Conservation (phyloP, 2,888 invertebrate genomes). For the Masnerella sp. region DNA sequence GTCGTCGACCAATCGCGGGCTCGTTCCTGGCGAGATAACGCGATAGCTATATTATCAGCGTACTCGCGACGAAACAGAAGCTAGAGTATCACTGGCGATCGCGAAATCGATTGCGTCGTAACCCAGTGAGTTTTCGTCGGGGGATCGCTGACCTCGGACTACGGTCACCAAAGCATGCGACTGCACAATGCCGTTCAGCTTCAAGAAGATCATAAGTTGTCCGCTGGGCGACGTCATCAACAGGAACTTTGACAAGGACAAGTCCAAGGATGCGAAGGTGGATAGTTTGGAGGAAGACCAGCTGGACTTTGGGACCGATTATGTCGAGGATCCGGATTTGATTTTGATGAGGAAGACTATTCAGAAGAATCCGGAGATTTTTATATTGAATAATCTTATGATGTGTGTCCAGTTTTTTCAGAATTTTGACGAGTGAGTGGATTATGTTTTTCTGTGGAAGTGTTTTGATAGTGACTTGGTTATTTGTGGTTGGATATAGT, state of each 20-base stretch:
- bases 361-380: constrained; percentile 82
- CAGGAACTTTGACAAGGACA: too few relatives aligned
- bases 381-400: constrained; percentile 87
- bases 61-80: constrained; percentile 50
- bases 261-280: too few relatives aligned
- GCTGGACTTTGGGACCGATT: neutral
- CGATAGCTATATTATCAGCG: constrained; percentile 69
- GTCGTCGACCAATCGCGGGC: constrained; percentile 65
- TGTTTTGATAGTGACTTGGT: constrained; percentile 1
- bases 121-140: constrained; percentile 5
- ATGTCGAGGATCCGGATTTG: constrained; percentile 20
- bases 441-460: too few relatives aligned
- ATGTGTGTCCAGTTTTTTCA: constrained; percentile 88
- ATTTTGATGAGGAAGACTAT: constrained; percentile 81
- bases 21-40: constrained; percentile 70
- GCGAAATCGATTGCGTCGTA: constrained; percentile 26
- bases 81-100: constrained; percentile 62
- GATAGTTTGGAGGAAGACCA: too few relatives aligned
- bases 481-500: too few relatives aligned
- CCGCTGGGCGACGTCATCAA: too few relatives aligned
- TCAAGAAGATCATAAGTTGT: constrained; percentile 31
- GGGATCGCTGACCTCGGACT: too few relatives aligned
- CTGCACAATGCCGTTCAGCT: constrained; percentile 39
- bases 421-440: constrained; percentile 86
- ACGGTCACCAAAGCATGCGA: too few relatives aligned